These are phyloP conservation scores for Diorhabda elongata DNA, from an alignment of 1,140 invertebrate species.

Conservation along the genomic window DNA sequence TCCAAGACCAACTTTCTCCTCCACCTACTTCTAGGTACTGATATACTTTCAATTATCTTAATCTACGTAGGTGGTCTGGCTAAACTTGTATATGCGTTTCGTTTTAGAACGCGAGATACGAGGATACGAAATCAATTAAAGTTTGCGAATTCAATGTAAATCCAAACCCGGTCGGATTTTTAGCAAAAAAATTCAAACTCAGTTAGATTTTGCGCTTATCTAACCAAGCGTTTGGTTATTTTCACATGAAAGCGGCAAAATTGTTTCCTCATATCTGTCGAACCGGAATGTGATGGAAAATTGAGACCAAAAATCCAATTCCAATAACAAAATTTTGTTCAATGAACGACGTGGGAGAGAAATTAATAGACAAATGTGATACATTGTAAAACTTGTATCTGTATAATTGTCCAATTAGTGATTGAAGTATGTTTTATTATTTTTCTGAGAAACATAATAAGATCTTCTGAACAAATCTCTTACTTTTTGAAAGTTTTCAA, in stretches of 20 bases:
- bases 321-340: too few species aligned
- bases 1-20: not conserved
- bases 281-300: not conserved
- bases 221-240: not conserved
- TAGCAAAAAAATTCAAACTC: not conserved
- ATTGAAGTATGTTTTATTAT: too few species aligned
- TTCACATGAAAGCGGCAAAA: not conserved
- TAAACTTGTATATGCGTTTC: not conserved
- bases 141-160: constrained; percentile 1
- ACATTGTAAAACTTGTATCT: too few species aligned
- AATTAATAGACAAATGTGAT: too few species aligned
- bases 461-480: too few species aligned
- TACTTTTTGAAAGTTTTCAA: too few species aligned
- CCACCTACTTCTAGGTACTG: not conserved
- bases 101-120: not conserved
- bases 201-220: not conserved
- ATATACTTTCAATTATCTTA: not conserved
- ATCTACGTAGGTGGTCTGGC: not conserved
- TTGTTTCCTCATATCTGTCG: not conserved
- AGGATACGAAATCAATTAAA: constrained; percentile 2
- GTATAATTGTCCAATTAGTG: too few species aligned
- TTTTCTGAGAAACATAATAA: too few species aligned
- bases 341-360: too few species aligned
- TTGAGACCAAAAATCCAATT: too few species aligned
- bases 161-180: not conserved